A percentile compares a stretch with the other conserved stretches of the same genome.
Evolutionary conservation across 2,888 invertebrate species (phyloP).

Genomic region (Cyclophora albipunctata): DNA sequence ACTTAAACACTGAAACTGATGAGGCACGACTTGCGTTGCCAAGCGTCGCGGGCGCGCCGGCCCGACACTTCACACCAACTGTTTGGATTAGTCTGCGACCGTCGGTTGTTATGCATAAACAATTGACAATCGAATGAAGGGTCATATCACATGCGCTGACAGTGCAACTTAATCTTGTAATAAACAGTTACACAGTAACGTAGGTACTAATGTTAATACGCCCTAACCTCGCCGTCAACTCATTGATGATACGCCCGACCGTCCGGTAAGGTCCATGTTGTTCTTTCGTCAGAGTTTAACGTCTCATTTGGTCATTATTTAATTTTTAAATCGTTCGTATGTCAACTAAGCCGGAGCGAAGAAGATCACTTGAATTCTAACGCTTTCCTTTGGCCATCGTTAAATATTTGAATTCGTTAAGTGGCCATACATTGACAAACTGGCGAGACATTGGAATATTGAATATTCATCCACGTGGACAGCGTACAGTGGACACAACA

Average conservation of each 20-base stretch:
- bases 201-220: too few species aligned
- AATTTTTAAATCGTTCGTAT: slow-evolving; percentile 70
- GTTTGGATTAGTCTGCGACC: too few species aligned
- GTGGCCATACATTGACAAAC: slow-evolving; percentile 70
- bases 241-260: too few species aligned
- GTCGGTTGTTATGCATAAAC: too few species aligned
- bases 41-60: slow-evolving; percentile 2
- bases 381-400: slow-evolving; percentile 72
- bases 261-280: slow-evolving; percentile 28
- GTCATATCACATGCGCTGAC: too few species aligned
- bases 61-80: slow-evolving; percentile 5
- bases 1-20: slow-evolving; percentile 35
- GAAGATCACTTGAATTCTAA: slow-evolving; percentile 75
- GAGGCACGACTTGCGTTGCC: slow-evolving; percentile 6
- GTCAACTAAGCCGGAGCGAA: slow-evolving; percentile 63
- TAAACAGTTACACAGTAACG: too few species aligned
- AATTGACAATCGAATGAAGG: too few species aligned
- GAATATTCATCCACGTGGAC: slow-evolving; percentile 60
- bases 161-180: too few species aligned
- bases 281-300: slow-evolving; percentile 49
- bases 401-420: slow-evolving; percentile 74
- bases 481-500: slow-evolving; percentile 23
- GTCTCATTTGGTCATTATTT: slow-evolving; percentile 66
- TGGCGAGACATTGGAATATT: slow-evolving; percentile 62
- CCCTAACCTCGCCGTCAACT: too few species aligned